These are phyloP conservation scores for Struthio camelus DNA, from an alignment of 2,113 vertebrate genomes.

Conservation along the genomic window DNA sequence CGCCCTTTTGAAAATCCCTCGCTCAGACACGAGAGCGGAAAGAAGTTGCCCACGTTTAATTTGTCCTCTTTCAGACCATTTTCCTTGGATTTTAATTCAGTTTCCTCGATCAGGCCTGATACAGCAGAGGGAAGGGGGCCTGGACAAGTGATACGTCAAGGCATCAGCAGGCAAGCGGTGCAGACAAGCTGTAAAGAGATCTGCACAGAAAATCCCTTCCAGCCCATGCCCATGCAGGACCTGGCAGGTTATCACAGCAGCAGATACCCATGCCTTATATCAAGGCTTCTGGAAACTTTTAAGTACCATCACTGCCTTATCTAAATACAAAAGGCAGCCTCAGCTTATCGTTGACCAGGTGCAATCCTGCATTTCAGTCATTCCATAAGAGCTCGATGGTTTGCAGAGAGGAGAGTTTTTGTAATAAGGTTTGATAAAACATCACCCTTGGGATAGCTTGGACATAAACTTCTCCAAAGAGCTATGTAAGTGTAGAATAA, in stretches of 20 bases:
- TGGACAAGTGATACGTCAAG: background rate
- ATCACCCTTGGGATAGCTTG: slow-evolving; percentile 36
- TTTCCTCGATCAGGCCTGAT: background rate
- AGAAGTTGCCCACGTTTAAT: background rate
- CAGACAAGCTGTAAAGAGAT: background rate
- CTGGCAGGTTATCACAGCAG: background rate
- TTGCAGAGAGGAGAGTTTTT: slow-evolving; percentile 10
- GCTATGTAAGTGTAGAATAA: background rate
- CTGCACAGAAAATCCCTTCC: background rate
- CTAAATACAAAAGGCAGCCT: background rate
- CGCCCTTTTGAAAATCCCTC: too few relatives aligned
- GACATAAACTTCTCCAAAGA: slow-evolving; percentile 37
- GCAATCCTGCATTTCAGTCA: slow-evolving; percentile 39
- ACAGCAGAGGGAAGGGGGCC: background rate
- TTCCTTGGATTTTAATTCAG: background rate
- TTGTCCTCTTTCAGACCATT: background rate
- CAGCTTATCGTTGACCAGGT: slow-evolving; percentile 13
- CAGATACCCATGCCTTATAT: background rate
- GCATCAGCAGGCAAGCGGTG: background rate
- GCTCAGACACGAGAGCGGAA: background rate
- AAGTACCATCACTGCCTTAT: background rate
- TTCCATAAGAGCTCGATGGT: background rate
- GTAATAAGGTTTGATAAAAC: slow-evolving; percentile 55
- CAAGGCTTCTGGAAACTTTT: background rate
- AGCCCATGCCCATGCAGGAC: background rate